A percentile compares a stretch with the other conserved stretches of the same genome.
phyloP scores from a whole-genome alignment of 64 coral and sea anemone genomes.

The Platygyra sinensis region DNA sequence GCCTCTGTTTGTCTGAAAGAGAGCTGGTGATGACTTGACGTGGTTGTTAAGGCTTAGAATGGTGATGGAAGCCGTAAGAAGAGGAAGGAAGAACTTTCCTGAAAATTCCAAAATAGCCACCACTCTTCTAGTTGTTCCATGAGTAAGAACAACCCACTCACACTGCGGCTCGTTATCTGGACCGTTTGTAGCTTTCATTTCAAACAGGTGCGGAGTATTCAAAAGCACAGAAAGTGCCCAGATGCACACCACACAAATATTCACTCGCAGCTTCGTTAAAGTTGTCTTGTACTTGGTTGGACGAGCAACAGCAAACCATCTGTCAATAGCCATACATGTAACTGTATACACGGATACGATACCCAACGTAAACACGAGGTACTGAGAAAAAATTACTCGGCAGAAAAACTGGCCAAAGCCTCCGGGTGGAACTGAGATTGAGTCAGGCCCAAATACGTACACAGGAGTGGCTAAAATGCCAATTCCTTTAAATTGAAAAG shows the following conservation, averaged over 20 bases:
- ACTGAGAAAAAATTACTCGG: constrained; percentile 77
- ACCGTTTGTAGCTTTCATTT: constrained; percentile 52
- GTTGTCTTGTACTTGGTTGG: constrained; percentile 72
- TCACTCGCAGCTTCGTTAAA: constrained; percentile 55
- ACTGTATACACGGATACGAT: constrained; percentile 91
- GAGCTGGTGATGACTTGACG: constrained; percentile 69
- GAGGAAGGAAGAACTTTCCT: constrained; percentile 78
- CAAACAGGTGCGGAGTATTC: constrained; percentile 79
- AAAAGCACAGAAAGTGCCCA: constrained; percentile 70
- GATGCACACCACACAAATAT: constrained; percentile 50
- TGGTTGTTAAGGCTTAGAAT: constrained; percentile 60
- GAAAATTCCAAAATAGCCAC: constrained; percentile 77
- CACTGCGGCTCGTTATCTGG: constrained; percentile 24
- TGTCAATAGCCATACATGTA: constrained; percentile 74
- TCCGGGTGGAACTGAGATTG: constrained; percentile 57
- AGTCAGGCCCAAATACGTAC: constrained; percentile 61
- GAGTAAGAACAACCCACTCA: constrained; percentile 64
- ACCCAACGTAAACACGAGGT: constrained; percentile 82
- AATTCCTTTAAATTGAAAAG: constrained; percentile 59
- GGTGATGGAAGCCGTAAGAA: constrained; percentile 56
- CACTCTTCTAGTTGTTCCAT: constrained; percentile 42
- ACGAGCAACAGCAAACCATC: constrained; percentile 84
- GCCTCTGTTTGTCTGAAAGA: constrained; percentile 85
- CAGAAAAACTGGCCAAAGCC: constrained; percentile 72
- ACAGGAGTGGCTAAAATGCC: constrained; percentile 71